Evolutionary conservation across 2,113 vertebrate species (phyloP).

Genomic region (Nasalis larvatus): DNA sequence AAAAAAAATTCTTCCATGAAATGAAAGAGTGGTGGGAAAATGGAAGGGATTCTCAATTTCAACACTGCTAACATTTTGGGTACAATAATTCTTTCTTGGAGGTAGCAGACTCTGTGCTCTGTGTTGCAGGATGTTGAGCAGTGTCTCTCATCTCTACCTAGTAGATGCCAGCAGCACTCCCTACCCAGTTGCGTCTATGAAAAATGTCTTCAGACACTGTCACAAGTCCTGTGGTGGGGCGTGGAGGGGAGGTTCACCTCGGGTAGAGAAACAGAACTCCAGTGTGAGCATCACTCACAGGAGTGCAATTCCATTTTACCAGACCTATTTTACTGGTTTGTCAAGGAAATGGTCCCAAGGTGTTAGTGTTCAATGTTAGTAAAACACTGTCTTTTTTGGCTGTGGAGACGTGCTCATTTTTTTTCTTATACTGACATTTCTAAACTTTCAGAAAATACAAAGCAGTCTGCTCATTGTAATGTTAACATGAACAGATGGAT

Average conservation of each 20-base stretch:
- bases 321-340: neutral
- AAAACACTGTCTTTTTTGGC: neutral
- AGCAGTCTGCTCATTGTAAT: neutral
- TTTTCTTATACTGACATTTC: neutral
- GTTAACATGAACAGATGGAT: neutral
- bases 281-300: neutral
- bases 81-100: neutral
- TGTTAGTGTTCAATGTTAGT: neutral
- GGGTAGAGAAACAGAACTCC: neutral
- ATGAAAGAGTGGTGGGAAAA: neutral
- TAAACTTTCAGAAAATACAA: neutral
- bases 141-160: neutral
- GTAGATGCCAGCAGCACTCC: neutral
- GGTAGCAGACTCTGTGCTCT: neutral
- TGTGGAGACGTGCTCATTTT: neutral
- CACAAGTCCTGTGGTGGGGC: rapidly evolving
- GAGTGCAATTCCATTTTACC: neutral
- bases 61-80: neutral
- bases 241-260: neutral
- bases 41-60: neutral
- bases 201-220: neutral
- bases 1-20: neutral
- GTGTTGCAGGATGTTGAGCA: neutral
- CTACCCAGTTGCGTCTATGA: rapidly evolving
- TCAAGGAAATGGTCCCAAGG: neutral